Evolutionary conservation across 2,888 invertebrate genomes (phyloP), one percentile per base, ranked within the genome.

Genomic region (Sphaerophoria rueppellii): DNA sequence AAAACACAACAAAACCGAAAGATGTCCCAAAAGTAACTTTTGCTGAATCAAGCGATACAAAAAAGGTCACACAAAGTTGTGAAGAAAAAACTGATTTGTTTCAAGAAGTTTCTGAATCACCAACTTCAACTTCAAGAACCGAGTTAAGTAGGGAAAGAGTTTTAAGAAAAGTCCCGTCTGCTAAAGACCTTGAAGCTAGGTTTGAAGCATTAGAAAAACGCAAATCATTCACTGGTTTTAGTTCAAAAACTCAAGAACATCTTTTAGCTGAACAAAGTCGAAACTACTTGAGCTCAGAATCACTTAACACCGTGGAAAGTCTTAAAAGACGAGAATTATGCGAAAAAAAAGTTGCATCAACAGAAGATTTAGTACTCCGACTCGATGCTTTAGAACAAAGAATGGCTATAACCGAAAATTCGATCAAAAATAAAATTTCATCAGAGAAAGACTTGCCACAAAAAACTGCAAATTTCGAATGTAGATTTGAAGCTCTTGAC

Each of bases 281-380:
- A 37, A 65, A 65, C 12, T 50, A 50, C 12, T 12, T 65, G 16
- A 65, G 65, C 12, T 50, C 65, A 4, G 65, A 65, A 16, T 67
- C 67, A 9, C 7, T 67, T 0, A 67, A 67, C 40, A 24, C 67
- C n/a, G 7, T 67, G 3, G 67, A 67, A 32, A 24, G 32, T 12
- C n/a, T 67, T 2, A 67, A 54, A 24, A 40, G 52, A 40, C 52
- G 67, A 24, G 67, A 67, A 40, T 5, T 4, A n/a, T 40, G n/a
- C 14, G 67, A 67, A n/a, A 67, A 67, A 32, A 67, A 67, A 7
- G 67, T 89, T 37, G 88, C 89, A 57, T 87, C 88, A 40, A 89
- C 88, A 0, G 89, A 89, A 72, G 88, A 89, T 32, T 71, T 89
- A 24, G 90, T 91, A 60, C 89, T 88, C 79, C 89, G 89, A 35